These are phyloP conservation scores for Gymnothorax reevesii DNA, from an alignment of 2,797 vertebrate species.

Conservation along the genomic window DNA sequence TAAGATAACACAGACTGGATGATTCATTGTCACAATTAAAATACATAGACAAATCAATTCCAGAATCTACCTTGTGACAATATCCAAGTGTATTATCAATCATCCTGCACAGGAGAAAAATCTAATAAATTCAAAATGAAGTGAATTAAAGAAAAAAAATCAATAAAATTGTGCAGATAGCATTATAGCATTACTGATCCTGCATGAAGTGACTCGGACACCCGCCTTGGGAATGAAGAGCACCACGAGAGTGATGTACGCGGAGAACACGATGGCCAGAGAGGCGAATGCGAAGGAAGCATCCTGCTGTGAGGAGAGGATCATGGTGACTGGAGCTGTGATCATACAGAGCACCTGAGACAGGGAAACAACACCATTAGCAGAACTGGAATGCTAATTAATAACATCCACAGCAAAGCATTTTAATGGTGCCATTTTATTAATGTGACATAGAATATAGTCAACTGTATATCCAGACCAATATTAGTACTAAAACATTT, in stretches of 20 bases:
- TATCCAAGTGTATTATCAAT: neutral
- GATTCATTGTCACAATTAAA: neutral
- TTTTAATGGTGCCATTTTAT: neutral
- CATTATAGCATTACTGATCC: neutral
- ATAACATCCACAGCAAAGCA: neutral
- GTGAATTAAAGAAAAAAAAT: neutral
- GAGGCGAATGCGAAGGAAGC: slow-evolving; percentile 72
- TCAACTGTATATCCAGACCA: neutral
- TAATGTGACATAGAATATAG: neutral
- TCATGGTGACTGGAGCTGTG: slow-evolving; percentile 75
- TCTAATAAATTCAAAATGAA: neutral
- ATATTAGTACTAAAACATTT: neutral
- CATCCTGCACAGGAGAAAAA: neutral
- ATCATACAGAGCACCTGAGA: slow-evolving; percentile 72
- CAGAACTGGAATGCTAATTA: slow-evolving; percentile 10
- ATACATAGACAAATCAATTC: neutral
- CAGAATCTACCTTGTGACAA: neutral
- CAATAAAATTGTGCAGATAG: neutral
- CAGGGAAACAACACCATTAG: slow-evolving; percentile 38
- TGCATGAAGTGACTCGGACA: neutral
- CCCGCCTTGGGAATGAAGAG: slow-evolving; percentile 64
- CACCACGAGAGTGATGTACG: slow-evolving; percentile 76
- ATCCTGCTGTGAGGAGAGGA: slow-evolving; percentile 81
- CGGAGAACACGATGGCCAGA: slow-evolving; percentile 74
- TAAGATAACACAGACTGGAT: slow-evolving; percentile 22